A percentile compares a stretch with the other conserved stretches of the same genome.
These are phyloP conservation scores for Petrocephalus schoutedeni DNA, from an alignment of 2,797 vertebrate genomes.

Conservation along the genomic window DNA sequence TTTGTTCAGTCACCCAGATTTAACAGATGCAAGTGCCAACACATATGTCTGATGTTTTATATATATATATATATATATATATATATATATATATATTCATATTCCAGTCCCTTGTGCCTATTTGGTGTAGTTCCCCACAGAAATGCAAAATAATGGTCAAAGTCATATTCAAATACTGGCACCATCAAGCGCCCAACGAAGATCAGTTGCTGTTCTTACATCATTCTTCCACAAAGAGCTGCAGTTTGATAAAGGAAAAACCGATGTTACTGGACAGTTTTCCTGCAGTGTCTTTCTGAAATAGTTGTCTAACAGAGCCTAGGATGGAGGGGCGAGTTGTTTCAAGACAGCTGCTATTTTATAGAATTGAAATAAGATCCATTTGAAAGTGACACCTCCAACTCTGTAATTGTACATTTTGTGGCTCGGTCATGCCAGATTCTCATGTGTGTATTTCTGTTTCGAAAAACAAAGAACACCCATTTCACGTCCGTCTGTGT, in stretches of 20 bases:
- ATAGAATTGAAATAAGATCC: not conserved
- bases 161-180: not conserved
- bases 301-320: not conserved
- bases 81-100: not conserved
- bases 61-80: not conserved
- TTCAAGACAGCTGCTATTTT: not conserved
- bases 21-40: not conserved
- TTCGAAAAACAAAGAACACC: not conserved
- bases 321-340: not conserved
- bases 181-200: not conserved
- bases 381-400: not conserved
- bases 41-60: not conserved
- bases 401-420: not conserved
- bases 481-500: not conserved
- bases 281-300: not conserved
- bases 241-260: not conserved
- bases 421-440: not conserved
- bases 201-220: conserved; percentile 1
- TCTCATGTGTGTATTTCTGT: not conserved
- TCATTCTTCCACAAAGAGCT: not conserved
- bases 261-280: not conserved
- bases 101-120: not conserved
- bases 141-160: not conserved
- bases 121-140: not conserved
- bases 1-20: not conserved